These are phyloP conservation scores for Lordiphosa andalusiaca DNA, from an alignment of 2,888 invertebrate genomes.

Conservation along the genomic window DNA sequence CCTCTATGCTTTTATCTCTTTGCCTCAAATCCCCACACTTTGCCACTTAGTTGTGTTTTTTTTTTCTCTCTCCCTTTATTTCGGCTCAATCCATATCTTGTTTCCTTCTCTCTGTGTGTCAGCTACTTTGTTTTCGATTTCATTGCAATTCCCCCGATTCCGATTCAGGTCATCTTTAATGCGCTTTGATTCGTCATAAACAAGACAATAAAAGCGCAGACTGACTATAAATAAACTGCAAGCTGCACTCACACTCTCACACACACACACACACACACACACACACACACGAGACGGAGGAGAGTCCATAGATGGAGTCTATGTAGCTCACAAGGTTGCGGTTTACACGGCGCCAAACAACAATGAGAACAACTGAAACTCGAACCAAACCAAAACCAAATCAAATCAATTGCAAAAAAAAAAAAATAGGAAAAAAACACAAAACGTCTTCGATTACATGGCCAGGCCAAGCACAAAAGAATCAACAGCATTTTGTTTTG, in stretches of 20 bases:
- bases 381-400: slow-evolving; percentile 2
- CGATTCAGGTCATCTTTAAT: slow-evolving; percentile 10
- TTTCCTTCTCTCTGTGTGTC: too few species aligned
- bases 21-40: too few species aligned
- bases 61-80: too few species aligned
- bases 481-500: slow-evolving; percentile 1
- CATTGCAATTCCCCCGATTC: not conserved
- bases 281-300: not conserved
- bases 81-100: too few species aligned
- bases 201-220: too few species aligned
- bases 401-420: slow-evolving; percentile 6
- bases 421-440: too few species aligned
- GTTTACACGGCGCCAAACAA: slow-evolving; percentile 1
- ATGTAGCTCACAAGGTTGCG: too few species aligned
- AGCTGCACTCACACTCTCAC: slow-evolving; percentile 7
- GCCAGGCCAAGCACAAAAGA: not conserved
- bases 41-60: too few species aligned
- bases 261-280: slow-evolving; percentile 1
- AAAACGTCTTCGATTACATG: too few species aligned
- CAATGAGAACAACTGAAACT: slow-evolving; percentile 7
- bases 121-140: slow-evolving; percentile 5
- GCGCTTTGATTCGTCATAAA: slow-evolving; percentile 2
- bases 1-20: too few species aligned
- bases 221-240: slow-evolving; percentile 28
- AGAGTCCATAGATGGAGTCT: too few species aligned